Percentiles rank a stretch among this genome's conserved stretches.
Conservation (phyloP, 2,113 vertebrate species). For the Catharus fuscescens region DNA sequence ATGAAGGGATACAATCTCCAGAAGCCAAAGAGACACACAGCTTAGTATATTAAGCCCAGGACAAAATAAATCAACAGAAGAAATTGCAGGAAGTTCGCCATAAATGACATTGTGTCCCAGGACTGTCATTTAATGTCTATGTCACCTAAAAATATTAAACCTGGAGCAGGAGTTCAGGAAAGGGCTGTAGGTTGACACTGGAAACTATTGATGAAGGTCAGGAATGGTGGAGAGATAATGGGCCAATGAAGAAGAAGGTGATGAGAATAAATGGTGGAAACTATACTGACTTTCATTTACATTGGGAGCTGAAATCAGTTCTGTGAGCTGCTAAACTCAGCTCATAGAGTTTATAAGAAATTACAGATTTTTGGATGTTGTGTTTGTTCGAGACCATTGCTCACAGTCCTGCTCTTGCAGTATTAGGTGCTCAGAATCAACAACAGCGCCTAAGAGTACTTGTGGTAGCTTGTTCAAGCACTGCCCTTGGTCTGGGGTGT, state of each 20-base stretch:
- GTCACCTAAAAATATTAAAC: not conserved
- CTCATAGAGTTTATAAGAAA: not conserved
- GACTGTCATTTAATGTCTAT: not conserved
- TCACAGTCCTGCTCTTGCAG: not conserved
- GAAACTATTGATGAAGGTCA: not conserved
- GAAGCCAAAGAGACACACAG: not conserved
- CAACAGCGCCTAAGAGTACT: not conserved
- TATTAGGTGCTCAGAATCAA: not conserved
- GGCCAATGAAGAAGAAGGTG: not conserved
- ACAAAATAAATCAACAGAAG: not conserved
- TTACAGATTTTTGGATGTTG: not conserved
- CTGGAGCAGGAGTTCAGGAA: not conserved
- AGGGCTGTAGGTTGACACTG: not conserved
- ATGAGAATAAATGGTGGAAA: not conserved
- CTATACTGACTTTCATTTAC: not conserved
- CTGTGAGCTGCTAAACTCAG: not conserved
- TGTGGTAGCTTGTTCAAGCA: not conserved
- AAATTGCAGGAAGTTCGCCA: not conserved
- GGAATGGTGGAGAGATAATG: not conserved
- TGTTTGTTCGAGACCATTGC: not conserved
- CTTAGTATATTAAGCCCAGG: not conserved
- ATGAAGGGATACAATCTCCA: not conserved
- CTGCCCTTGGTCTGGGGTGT: not conserved
- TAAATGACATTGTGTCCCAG: not conserved
- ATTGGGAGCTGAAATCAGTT: not conserved